Percentiles rank a stretch among this genome's conserved stretches.
These are phyloP conservation scores for Nemotelus nigrinus DNA, from an alignment of 2,888 invertebrate species.

Conservation along the genomic window DNA sequence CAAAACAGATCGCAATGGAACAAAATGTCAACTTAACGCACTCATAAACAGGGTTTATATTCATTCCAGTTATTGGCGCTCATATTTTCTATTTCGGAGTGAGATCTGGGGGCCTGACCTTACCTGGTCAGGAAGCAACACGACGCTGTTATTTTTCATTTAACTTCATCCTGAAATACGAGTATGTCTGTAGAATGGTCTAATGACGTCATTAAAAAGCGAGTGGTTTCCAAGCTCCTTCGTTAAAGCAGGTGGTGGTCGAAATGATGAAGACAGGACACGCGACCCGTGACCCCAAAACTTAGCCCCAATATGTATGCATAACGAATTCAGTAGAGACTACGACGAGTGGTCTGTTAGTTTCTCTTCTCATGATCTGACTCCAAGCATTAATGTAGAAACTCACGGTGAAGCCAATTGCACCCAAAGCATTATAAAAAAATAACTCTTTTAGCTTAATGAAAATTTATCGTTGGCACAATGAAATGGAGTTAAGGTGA, in stretches of 20 bases:
- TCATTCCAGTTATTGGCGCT: not conserved
- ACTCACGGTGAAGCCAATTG: not conserved
- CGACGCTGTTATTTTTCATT: not conserved
- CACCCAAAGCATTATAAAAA: not conserved
- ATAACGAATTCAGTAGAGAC: too few relatives aligned
- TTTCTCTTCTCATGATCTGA: too few relatives aligned
- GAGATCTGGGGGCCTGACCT: not conserved
- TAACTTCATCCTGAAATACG: conserved; percentile 12
- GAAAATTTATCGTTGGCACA: conserved; percentile 43
- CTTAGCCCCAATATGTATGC: not conserved
- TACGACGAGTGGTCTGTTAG: too few relatives aligned
- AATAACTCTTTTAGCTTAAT: conserved; percentile 10
- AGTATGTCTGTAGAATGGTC: not conserved
- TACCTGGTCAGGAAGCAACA: not conserved
- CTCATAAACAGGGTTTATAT: conserved; percentile 22
- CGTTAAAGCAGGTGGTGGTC: not conserved
- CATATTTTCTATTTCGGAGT: not conserved
- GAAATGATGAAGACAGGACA: conserved; percentile 4
- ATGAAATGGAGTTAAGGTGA: conserved; percentile 42
- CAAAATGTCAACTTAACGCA: conserved; percentile 9
- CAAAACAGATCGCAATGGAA: not conserved
- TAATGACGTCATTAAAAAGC: conserved; percentile 35
- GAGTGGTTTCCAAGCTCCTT: not conserved
- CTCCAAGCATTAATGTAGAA: not conserved
- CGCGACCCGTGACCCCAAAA: not conserved